Percentiles rank a stretch among this genome's conserved stretches.
Evolutionary conservation across 2,888 invertebrate species (phyloP).

Genomic region (Morpho deidamia): DNA sequence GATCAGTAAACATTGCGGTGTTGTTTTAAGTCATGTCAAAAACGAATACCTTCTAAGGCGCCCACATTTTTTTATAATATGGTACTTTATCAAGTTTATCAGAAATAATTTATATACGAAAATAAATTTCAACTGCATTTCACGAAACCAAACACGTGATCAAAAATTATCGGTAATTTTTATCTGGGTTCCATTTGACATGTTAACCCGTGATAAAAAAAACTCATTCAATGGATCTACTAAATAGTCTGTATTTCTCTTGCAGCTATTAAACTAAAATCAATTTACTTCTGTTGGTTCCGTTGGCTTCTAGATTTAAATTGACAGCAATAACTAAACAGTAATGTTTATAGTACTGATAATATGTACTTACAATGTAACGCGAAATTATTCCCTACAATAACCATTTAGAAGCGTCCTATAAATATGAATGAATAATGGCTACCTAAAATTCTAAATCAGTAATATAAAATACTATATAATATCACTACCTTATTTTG

Average conservation of each 20-base stretch:
- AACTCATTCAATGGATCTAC: conserved; percentile 1
- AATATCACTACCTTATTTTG: too few relatives aligned
- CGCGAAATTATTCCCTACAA: too few relatives aligned
- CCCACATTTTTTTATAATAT: too few relatives aligned
- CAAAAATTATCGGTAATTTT: conserved; percentile 39
- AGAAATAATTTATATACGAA: neutral
- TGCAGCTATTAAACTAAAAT: neutral
- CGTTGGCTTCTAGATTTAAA: too few relatives aligned
- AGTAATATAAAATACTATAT: too few relatives aligned
- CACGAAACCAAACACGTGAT: conserved; percentile 29
- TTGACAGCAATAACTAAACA: too few relatives aligned
- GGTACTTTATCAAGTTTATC: neutral
- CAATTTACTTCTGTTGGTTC: neutral
- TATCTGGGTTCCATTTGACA: conserved; percentile 63
- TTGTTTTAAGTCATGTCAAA: too few relatives aligned
- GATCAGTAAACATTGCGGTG: too few relatives aligned
- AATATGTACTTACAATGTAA: too few relatives aligned
- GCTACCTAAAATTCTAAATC: neutral
- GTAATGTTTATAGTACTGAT: too few relatives aligned
- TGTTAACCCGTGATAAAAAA: conserved; percentile 67
- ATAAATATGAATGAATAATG: neutral
- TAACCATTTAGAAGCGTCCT: neutral
- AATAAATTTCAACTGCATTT: conserved; percentile 21
- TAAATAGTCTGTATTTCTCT: neutral
- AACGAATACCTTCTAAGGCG: too few relatives aligned